phyloP scores from a whole-genome alignment of 2,888 invertebrate species.

The Lingula anatina region DNA sequence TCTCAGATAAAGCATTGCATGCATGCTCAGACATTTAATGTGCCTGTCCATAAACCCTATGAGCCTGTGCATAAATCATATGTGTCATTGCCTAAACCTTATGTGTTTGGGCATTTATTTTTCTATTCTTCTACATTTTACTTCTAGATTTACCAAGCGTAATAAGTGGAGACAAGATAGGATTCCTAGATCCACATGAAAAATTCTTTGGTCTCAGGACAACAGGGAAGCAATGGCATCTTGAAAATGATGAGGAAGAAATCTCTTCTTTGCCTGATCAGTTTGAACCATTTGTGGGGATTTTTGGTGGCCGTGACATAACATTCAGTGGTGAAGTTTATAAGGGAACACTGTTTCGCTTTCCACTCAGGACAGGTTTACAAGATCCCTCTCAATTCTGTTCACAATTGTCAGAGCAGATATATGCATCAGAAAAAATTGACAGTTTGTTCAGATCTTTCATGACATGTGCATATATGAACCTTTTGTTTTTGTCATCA shows the following conservation, averaged over 20 bases:
- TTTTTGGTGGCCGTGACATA: constrained; percentile 19
- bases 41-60: no score
- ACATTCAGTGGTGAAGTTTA: constrained; percentile 18
- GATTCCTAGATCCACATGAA: constrained; percentile 37
- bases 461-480: constrained; percentile 24
- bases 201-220: constrained; percentile 19
- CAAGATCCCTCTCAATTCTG: no score
- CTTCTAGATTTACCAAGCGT: constrained; percentile 35
- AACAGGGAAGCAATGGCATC: constrained; percentile 17
- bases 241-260: constrained; percentile 1
- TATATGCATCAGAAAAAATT: constrained; percentile 23
- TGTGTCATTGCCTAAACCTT: no score
- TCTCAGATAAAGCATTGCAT: no score
- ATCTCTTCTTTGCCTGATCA: not conserved
- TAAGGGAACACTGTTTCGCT: constrained; percentile 39
- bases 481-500: constrained; percentile 37
- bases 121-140: no score
- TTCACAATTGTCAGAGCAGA: constrained; percentile 28
- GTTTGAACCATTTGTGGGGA: constrained; percentile 18
- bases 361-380: constrained; percentile 27
- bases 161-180: constrained; percentile 30
- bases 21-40: no score
- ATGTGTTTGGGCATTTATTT: no score
- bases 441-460: constrained; percentile 25
- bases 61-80: no score